Evolutionary conservation across 1,140 invertebrate genomes (phyloP).

Genomic region (Lamellibrachia luymesi): DNA sequence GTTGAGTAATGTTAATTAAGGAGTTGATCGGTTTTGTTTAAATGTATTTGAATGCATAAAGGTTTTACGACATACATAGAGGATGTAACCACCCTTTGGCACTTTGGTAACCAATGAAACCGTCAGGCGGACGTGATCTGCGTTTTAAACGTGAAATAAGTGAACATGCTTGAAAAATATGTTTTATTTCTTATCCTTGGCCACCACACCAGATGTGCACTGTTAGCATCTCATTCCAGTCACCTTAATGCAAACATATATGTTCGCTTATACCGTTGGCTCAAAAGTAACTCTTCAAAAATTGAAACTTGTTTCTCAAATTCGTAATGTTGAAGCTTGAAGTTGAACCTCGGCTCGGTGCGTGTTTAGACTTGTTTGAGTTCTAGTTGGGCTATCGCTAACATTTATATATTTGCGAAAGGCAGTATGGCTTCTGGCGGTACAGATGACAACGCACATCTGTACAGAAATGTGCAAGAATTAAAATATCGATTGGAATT

Average conservation of each 20-base stretch:
- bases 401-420: background rate
- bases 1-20: background rate
- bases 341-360: background rate
- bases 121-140: background rate
- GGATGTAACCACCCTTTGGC: background rate
- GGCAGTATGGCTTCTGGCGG: background rate
- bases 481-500: constrained; percentile 6
- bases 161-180: background rate
- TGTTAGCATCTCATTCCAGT: background rate
- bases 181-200: background rate
- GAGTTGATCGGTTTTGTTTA: background rate
- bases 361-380: background rate
- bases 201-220: background rate
- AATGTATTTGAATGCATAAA: background rate
- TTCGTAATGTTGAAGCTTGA: background rate
- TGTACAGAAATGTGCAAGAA: background rate
- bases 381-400: background rate
- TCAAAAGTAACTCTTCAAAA: background rate
- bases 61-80: background rate
- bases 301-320: background rate
- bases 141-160: background rate
- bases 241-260: background rate
- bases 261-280: background rate
- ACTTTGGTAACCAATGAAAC: background rate
- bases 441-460: background rate